Evolutionary conservation across 2,888 invertebrate genomes (phyloP).

Genomic region (Calameuta idolon): DNA sequence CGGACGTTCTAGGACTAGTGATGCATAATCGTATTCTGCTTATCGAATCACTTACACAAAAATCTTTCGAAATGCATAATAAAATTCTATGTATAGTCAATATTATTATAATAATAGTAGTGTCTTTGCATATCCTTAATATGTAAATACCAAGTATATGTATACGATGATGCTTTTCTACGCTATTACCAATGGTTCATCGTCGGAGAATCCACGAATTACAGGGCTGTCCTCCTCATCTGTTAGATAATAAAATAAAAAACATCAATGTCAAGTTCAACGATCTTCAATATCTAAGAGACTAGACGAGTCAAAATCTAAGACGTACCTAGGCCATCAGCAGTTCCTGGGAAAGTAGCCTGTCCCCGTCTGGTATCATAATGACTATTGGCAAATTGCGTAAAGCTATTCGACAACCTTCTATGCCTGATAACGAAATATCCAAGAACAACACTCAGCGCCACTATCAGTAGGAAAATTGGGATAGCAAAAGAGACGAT

Average conservation of each 20-base stretch:
- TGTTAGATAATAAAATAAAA: slow-evolving; percentile 46
- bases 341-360: slow-evolving; percentile 80
- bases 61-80: slow-evolving; percentile 22
- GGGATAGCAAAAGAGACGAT: slow-evolving; percentile 71
- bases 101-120: slow-evolving; percentile 50
- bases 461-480: slow-evolving; percentile 70
- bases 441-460: slow-evolving; percentile 72
- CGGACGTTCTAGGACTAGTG: slow-evolving; percentile 22
- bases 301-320: slow-evolving; percentile 9
- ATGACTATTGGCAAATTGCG: slow-evolving; percentile 84
- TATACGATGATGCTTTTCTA: slow-evolving; percentile 66
- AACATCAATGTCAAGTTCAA: background rate
- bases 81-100: slow-evolving; percentile 49
- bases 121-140: slow-evolving; percentile 48
- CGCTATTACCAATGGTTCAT: slow-evolving; percentile 93
- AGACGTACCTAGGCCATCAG: slow-evolving; percentile 75
- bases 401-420: slow-evolving; percentile 81
- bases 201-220: slow-evolving; percentile 92
- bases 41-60: slow-evolving; percentile 35
- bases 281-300: background rate
- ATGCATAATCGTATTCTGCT: slow-evolving; percentile 7
- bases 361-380: slow-evolving; percentile 90
- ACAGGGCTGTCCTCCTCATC: slow-evolving; percentile 90
- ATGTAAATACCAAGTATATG: slow-evolving; percentile 32
- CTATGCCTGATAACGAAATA: slow-evolving; percentile 78